Base-by-base conservation (phyloP, 2,113 vertebrate genomes). In the Proterorhinus semilunaris region DNA sequence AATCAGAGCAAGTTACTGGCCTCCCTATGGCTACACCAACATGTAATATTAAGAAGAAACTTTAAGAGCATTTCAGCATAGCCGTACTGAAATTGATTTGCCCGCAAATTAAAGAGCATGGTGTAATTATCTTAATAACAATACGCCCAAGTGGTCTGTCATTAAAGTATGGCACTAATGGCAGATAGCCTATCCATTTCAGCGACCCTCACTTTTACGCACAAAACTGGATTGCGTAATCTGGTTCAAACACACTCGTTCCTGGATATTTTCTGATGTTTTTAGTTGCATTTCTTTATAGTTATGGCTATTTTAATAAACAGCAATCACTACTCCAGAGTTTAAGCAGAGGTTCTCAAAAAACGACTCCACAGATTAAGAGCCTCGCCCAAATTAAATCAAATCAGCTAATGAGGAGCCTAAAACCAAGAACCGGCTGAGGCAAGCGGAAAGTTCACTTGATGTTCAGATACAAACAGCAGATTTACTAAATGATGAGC, bases 201-300 rank as follows among this genome's bases (percentile, higher is more conserved):
- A 36, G 10, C 45, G 45, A 50, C 58, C 42, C 61, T 65, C 66
- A 72, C 76, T 84, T 78, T 54, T 76, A 47, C 44, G 65, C 15
- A 55, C 8, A 17, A 27, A 59, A 64, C 68, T 3, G 50, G 16
- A 83, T 76, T 74, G 72, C 81, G 77, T 70, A 70, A 74, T 46
- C 55, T 69, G 48, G 74, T 12, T 86, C 73, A 76, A 87, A 86
- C 62, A 52, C 65, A 72, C 72, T 11, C 61, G 69, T 71, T 74
- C 46, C 61, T 16, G 50, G 81, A 83, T 88, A 82, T 86, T 89
- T 87, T 86, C 85, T 73, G 62, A 66, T 71, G 82, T 80, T 82
- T 89, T 89, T 91, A 89, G n/a, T 88, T 91, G 78, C 51, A 82
- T 87, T 90, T 90, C 89, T 88, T 88, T 77, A 69, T 83, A 49